These are phyloP conservation scores for Nemotelus nigrinus DNA, from an alignment of 2,888 invertebrate species.

Conservation along the genomic window DNA sequence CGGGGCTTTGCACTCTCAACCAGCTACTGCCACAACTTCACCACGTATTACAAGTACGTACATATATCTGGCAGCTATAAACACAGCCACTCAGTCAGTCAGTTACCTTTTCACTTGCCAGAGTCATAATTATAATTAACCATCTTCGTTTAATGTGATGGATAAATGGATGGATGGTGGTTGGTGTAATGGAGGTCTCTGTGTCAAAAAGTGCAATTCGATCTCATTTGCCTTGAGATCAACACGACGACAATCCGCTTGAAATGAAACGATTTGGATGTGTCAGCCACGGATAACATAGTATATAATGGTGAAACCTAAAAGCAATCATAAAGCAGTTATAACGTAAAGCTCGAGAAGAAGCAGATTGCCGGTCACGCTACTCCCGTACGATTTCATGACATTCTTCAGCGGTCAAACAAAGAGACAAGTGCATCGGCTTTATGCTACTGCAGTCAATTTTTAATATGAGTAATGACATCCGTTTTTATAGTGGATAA, in stretches of 20 bases:
- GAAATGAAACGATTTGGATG: background rate
- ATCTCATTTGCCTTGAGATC: constrained; percentile 2
- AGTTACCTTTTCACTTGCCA: background rate
- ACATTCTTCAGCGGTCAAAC: constrained; percentile 11
- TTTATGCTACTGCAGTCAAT: background rate
- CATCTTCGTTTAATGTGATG: background rate
- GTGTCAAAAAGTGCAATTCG: constrained; percentile 17
- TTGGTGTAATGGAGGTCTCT: constrained; percentile 8
- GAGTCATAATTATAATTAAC: background rate
- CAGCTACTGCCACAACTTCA: too few relatives aligned
- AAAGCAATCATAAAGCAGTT: background rate
- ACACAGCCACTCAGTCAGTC: background rate
- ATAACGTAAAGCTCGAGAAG: constrained; percentile 1
- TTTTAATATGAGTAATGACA: constrained; percentile 21
- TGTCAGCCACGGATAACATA: background rate
- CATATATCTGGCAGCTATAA: too few relatives aligned
- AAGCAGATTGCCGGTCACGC: background rate
- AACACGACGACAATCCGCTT: background rate
- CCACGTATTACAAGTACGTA: too few relatives aligned
- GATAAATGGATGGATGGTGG: background rate
- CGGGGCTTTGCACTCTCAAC: constrained; percentile 4
- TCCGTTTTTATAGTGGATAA: constrained; percentile 19
- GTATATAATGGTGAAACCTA: constrained; percentile 2
- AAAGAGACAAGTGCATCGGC: constrained; percentile 19
- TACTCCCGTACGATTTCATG: background rate